These are phyloP conservation scores for Ennomos fuscantarius DNA, from an alignment of 2,888 invertebrate genomes.

Conservation along the genomic window DNA sequence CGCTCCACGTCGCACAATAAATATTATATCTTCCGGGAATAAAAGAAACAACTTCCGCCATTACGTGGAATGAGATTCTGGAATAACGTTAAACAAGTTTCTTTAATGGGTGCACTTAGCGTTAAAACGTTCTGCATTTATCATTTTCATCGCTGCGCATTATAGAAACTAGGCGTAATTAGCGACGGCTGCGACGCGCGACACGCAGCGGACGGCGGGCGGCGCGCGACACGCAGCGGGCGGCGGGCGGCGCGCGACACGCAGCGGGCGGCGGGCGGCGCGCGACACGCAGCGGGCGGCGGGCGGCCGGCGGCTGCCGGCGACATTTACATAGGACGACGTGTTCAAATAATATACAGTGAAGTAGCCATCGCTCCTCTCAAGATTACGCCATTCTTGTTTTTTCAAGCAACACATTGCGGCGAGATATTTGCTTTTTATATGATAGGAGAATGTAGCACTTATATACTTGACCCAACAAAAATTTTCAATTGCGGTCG, in stretches of 20 bases:
- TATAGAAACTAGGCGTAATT: constrained; percentile 6
- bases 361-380: constrained; percentile 2
- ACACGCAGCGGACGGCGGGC: constrained; percentile 11
- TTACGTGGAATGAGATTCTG: constrained; percentile 32
- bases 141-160: constrained; percentile 3
- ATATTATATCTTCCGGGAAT: constrained; percentile 21
- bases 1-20: neutral
- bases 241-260: constrained; percentile 21
- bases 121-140: constrained; percentile 20
- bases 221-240: constrained; percentile 17
- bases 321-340: constrained; percentile 62
- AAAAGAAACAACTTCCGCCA: constrained; percentile 33
- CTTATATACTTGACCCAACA: neutral
- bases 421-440: neutral
- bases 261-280: constrained; percentile 17
- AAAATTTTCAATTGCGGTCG: constrained; percentile 7
- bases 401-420: neutral
- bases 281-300: constrained; percentile 13
- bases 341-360: constrained; percentile 25
- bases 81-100: constrained; percentile 30
- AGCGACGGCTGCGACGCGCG: constrained; percentile 3
- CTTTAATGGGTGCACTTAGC: constrained; percentile 24
- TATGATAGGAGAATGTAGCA: neutral
- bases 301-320: constrained; percentile 44
- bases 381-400: neutral